Evolutionary conservation across 1,140 invertebrate genomes (phyloP).

Genomic region (Zaprionus camerounensis): DNA sequence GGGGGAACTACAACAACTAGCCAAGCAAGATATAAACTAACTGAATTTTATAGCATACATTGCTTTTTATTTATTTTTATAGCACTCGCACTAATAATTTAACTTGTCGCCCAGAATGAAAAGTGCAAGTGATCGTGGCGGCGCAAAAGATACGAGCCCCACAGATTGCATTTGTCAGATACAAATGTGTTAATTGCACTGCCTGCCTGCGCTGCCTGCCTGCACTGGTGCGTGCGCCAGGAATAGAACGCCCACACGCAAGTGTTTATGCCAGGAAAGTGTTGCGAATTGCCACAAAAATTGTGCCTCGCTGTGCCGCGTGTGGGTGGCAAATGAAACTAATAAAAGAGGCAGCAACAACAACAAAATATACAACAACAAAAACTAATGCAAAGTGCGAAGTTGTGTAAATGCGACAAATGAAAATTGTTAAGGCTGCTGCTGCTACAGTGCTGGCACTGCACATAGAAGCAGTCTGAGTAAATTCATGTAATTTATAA

Average conservation of each 20-base stretch:
- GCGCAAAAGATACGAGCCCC: conserved; percentile 55
- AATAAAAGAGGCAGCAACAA: conserved; percentile 5
- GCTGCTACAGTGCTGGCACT: neutral
- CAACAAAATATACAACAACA: neutral
- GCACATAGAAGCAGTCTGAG: neutral
- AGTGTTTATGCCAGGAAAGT: conserved; percentile 38
- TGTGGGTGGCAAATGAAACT: conserved; percentile 52
- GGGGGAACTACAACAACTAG: neutral
- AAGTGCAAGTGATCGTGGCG: conserved; percentile 36
- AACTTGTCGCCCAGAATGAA: conserved; percentile 48
- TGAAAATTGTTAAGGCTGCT: conserved; percentile 56
- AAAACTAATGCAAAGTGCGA: conserved; percentile 56
- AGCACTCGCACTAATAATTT: conserved; percentile 54
- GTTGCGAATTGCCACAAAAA: conserved; percentile 19
- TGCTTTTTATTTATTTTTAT: conserved; percentile 25
- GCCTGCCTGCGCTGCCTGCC: neutral
- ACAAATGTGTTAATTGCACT: conserved; percentile 80
- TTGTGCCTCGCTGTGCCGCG: conserved; percentile 54
- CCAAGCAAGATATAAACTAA: conserved; percentile 3
- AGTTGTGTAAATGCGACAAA: conserved; percentile 71
- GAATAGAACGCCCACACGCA: conserved; percentile 79
- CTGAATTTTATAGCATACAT: neutral
- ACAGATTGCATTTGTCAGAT: conserved; percentile 78
- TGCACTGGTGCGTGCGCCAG: conserved; percentile 61
- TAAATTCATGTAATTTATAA: neutral